These are phyloP conservation scores for Litocranius walleri DNA, from an alignment of 2,113 vertebrate genomes.

Conservation along the genomic window DNA sequence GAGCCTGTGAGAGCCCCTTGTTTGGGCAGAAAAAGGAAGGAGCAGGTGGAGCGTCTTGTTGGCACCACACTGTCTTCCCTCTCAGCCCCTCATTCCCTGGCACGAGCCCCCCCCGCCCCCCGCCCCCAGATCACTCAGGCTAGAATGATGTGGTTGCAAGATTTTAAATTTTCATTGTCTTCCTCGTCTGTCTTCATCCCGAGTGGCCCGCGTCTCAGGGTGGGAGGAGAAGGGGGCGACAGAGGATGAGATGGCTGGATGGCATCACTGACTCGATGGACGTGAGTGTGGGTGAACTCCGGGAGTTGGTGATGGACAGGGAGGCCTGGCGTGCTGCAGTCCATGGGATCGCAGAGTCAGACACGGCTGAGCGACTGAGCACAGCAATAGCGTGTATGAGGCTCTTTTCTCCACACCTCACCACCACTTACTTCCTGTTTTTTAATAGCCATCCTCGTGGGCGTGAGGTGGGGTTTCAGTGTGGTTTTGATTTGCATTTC, in stretches of 20 bases:
- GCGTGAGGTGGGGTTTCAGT: neutral
- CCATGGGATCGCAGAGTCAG: neutral
- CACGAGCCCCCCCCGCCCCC: neutral
- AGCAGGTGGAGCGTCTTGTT: neutral
- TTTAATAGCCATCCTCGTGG: neutral
- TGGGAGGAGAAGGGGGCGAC: neutral
- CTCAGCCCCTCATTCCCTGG: neutral
- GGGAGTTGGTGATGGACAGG: neutral
- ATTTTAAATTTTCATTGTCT: neutral
- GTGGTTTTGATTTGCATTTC: neutral
- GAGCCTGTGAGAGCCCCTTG: neutral
- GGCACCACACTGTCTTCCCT: neutral
- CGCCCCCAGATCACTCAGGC: neutral
- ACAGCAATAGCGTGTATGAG: neutral
- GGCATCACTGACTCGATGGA: neutral
- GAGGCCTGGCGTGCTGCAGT: neutral
- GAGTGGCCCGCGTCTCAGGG: accelerated
- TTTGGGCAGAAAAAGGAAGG: neutral
- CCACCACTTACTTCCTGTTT: neutral
- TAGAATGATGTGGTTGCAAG: neutral
- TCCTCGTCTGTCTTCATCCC: neutral
- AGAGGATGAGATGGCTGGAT: neutral
- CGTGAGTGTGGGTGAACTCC: neutral
- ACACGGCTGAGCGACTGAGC: accelerated
- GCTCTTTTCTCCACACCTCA: neutral